Evolutionary conservation across 2,888 invertebrate genomes (phyloP), one percentile per base, ranked within the genome.

Genomic region (Anthoptus insignis): DNA sequence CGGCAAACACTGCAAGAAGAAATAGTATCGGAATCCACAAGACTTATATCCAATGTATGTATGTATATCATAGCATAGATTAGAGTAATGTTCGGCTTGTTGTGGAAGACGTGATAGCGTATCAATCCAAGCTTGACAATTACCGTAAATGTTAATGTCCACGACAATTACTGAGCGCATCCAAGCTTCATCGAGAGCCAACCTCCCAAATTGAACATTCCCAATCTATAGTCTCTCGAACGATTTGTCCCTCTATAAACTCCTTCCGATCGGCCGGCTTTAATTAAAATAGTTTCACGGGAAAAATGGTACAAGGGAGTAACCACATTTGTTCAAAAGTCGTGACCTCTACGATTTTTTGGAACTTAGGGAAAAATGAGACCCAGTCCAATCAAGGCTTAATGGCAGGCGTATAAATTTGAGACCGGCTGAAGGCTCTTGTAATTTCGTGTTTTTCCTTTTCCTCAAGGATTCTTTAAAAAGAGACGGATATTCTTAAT

Each of bases 81-180:
- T 80, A 81, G 72, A 73, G 72, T 73, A 75, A 79, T 87, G 84
- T 82, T 78, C 69, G 67, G 71, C 74, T 74, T 73, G 76, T 79
- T 80, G 85, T 81, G 82, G 84, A 85, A 81, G 81, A 78, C 72
- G 77, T 79, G 83, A 87, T 88, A 86, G 80, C 76, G 75, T 84
- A 84, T 91, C 89, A 89, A 91, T 88, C 88, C 84, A 77, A 81
- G 81, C 79, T 73, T 71, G 74, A 77, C 82, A 85, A 87, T 89
- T 90, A 89, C 89, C 91, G 89, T 92, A 91, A 93, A 92, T 86
- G 89, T 89, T 93, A 92, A 92, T 89, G 90, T 86, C 81, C 79
- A 83, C 79, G 86, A 86, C 90, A 88, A 91, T 91, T 91, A 91
- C 89, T 80, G 81, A 75, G 79, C 80, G 79, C 79, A 79, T 77